Percentiles rank a stretch among this genome's conserved stretches.
Conservation (phyloP, 2,797 vertebrate species). For the Danio albolineatus region DNA sequence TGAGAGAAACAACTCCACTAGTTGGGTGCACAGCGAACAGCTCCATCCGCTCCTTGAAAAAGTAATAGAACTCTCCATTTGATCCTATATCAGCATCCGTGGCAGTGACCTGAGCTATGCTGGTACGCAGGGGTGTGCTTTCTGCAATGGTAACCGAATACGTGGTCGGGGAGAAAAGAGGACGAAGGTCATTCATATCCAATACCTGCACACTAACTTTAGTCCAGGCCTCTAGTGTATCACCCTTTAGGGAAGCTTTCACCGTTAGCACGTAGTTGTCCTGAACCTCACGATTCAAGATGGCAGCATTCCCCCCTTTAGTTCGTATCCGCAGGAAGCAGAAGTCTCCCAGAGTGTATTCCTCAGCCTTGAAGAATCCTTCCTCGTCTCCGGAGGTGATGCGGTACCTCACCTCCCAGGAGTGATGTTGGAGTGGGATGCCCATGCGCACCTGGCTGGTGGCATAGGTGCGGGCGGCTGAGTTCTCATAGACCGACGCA, state of each 20-base stretch:
- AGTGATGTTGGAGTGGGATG: conserved; percentile 85
- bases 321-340: conserved; percentile 97
- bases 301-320: conserved; percentile 97
- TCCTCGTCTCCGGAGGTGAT: conserved; percentile 96
- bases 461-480: conserved; percentile 94
- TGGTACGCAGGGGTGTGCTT: conserved; percentile 95
- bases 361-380: conserved; percentile 97
- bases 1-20: conserved; percentile 94
- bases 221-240: conserved; percentile 92
- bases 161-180: conserved; percentile 96
- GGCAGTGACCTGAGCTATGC: conserved; percentile 96
- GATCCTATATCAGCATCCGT: conserved; percentile 98
- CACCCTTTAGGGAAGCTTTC: conserved; percentile 94
- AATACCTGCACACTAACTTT: conserved; percentile 95
- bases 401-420: conserved; percentile 95
- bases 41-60: conserved; percentile 94
- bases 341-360: conserved; percentile 94
- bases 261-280: conserved; percentile 94
- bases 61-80: conserved; percentile 99
- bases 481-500: conserved; percentile 94
- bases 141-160: conserved; percentile 96
- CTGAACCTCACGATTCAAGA: conserved; percentile 96
- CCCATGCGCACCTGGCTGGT: conserved; percentile 95
- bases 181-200: conserved; percentile 97
- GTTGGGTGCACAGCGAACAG: conserved; percentile 96